Conservation (phyloP, 2,888 invertebrate genomes). For the Thera obeliscata region DNA sequence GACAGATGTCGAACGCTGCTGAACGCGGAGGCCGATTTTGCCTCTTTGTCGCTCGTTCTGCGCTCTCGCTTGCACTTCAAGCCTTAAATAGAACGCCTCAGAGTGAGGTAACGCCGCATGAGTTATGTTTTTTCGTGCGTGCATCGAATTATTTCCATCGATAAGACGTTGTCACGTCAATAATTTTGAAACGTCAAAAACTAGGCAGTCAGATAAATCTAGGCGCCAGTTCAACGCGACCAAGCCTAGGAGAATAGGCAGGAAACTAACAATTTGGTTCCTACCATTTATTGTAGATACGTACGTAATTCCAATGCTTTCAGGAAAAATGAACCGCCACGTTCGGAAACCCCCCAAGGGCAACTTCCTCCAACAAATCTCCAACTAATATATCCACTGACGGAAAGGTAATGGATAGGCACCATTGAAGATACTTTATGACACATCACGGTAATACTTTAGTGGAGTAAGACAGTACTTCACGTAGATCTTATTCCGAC, state of each 20-base stretch:
- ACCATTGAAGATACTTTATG: slow-evolving; percentile 38
- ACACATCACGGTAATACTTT: slow-evolving; percentile 18
- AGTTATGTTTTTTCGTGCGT: no score
- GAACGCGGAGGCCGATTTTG: no score
- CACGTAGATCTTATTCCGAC: slow-evolving; percentile 17
- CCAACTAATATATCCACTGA: slow-evolving; percentile 30
- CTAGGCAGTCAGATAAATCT: not conserved
- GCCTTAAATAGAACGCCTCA: no score
- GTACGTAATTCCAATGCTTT: slow-evolving; percentile 25
- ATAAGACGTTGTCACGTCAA: no score
- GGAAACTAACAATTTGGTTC: not conserved
- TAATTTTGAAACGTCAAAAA: no score
- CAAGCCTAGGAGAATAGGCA: not conserved
- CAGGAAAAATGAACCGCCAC: slow-evolving; percentile 9
- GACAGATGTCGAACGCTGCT: no score
- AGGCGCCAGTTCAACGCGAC: not conserved
- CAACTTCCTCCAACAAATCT: slow-evolving; percentile 23
- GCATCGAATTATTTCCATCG: no score
- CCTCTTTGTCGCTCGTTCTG: no score
- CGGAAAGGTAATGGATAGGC: slow-evolving; percentile 37
- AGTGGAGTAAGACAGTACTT: not conserved
- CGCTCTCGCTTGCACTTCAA: no score
- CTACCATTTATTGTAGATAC: not conserved
- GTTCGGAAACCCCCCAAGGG: slow-evolving; percentile 12
- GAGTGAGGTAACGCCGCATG: no score